These are phyloP conservation scores for Gambusia yucatana DNA, from an alignment of 2,797 vertebrate genomes.

Conservation along the genomic window DNA sequence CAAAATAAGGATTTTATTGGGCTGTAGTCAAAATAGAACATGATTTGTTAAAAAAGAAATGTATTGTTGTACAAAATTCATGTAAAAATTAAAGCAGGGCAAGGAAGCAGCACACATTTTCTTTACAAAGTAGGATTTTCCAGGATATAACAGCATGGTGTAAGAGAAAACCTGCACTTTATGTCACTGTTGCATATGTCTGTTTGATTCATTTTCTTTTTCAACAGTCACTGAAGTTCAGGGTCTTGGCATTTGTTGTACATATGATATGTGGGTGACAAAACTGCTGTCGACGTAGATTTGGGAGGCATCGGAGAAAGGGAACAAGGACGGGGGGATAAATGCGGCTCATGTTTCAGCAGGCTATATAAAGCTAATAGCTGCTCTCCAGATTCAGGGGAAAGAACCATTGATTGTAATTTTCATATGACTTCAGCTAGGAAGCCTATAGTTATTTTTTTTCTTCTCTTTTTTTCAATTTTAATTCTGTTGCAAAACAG, in stretches of 20 bases:
- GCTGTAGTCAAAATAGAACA: neutral
- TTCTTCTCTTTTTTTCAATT: constrained; percentile 62
- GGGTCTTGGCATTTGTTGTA: constrained; percentile 68
- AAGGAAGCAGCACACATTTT: constrained; percentile 12
- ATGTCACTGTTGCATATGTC: constrained; percentile 62
- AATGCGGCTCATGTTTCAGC: constrained; percentile 46
- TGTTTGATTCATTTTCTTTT: constrained; percentile 70
- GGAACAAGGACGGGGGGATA: constrained; percentile 11
- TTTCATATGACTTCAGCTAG: constrained; percentile 54
- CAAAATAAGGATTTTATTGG: neutral
- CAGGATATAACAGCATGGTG: constrained; percentile 31
- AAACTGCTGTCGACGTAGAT: constrained; percentile 62
- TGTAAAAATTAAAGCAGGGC: neutral
- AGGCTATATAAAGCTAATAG: constrained; percentile 67
- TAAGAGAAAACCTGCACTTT: constrained; percentile 32
- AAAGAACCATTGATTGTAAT: constrained; percentile 57
- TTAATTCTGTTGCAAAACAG: constrained; percentile 64
- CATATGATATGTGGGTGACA: constrained; percentile 73
- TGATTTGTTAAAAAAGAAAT: neutral
- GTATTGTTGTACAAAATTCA: constrained; percentile 9
- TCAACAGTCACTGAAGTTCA: constrained; percentile 65
- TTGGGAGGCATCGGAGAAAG: constrained; percentile 41
- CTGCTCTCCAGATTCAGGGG: constrained; percentile 54
- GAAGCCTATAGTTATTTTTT: constrained; percentile 63
- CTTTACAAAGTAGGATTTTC: constrained; percentile 46